Conservation (phyloP, 2,113 vertebrate species). For the Centrocercus urophasianus region DNA sequence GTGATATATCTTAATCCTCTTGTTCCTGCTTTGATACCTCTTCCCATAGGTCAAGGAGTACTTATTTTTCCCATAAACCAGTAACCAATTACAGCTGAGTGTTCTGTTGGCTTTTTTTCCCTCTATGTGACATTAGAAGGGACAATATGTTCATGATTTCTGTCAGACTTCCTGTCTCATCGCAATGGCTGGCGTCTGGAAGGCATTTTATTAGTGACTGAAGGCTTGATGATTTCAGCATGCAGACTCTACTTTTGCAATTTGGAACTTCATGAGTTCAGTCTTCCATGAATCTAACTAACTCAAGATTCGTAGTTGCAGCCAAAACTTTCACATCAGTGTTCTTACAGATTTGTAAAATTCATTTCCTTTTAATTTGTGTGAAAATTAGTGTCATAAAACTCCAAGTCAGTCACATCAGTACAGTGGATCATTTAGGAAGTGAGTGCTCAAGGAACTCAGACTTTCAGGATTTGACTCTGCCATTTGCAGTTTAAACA, state of each 20-base stretch:
- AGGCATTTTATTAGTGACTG: background rate
- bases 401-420: background rate
- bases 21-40: background rate
- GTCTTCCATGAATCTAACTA: background rate
- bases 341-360: background rate
- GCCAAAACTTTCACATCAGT: background rate
- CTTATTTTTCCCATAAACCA: background rate
- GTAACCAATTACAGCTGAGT: background rate
- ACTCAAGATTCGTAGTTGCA: background rate
- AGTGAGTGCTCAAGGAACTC: background rate
- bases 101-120: background rate
- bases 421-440: background rate
- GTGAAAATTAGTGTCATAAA: background rate
- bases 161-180: rapidly evolving
- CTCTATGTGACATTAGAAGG: background rate
- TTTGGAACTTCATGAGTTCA: background rate
- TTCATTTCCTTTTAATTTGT: background rate
- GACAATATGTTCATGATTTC: background rate
- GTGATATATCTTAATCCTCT: background rate
- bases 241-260: background rate
- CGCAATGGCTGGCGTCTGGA: background rate
- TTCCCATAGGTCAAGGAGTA: background rate
- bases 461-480: background rate
- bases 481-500: background rate
- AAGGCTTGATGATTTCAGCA: background rate